Base-by-base conservation (phyloP, 2,888 invertebrate genomes). In the Conistra vaccinii region DNA sequence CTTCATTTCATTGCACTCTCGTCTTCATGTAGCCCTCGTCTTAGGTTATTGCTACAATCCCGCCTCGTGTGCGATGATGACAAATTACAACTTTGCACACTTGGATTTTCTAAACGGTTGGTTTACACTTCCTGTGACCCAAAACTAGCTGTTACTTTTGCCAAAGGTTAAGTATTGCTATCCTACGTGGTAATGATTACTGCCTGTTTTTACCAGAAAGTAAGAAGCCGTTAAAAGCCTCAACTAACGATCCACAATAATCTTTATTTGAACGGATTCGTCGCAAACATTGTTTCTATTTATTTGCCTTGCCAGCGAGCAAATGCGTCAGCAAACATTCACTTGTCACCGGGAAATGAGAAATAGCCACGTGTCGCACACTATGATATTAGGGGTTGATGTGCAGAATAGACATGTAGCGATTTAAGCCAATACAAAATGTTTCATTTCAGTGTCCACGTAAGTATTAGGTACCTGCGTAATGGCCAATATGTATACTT, bases 271-370 rank as follows among this genome's bases (percentile, higher is more conserved):
- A 65, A 68, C 66, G 39, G 58, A 65, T 67, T 62, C 51, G 20
- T 63, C 29, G 61, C 39, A 70, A 74, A 74, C 48, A 45, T 75
- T 61, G 68, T 72, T 70, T 67, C 73, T 58, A 68, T 75, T 67
- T 79, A 83, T 82, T 85, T 76, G 68, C 26, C 42, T n/a, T 2
- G 10, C 17, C 29, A 78, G 58, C 58, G 23, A 29, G 45, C 88
- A 87, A 89, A 89, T 89, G 86, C 73, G 78, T 84, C 79, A 81
- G 78, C 86, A 83, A 87, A 87, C 84, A 86, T 83, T 83, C 70
- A 67, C 77, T 81, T 80, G 65, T 73, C 62, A 71, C 73, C 73
- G 82, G 87, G 85, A 89, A 89, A 89, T 86, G 84, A 88, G 88
- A 83, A 86, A 87, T 77, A 75, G 53, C 70, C 57, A 55, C 61